phyloP scores from a whole-genome alignment of 2,888 invertebrate genomes.

The Acanthosepion esculentum region DNA sequence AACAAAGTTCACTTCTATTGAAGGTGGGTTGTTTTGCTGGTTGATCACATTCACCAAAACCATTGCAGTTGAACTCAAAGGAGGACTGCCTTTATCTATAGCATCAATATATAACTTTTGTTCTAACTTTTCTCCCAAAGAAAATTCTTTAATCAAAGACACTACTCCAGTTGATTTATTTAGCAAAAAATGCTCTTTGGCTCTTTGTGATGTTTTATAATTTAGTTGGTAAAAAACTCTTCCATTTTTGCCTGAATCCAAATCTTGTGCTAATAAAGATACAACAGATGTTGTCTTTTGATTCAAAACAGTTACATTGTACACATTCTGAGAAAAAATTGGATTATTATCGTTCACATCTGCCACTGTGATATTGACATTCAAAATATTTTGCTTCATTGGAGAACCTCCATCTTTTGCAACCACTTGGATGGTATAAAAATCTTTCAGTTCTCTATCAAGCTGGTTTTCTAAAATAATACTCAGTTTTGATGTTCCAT shows the following conservation, averaged over 20 bases:
- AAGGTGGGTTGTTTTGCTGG: slow-evolving; percentile 35
- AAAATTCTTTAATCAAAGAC: not conserved
- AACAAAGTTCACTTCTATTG: not conserved
- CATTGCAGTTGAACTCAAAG: slow-evolving; percentile 59
- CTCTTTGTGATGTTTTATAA: not conserved
- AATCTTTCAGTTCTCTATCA: not conserved
- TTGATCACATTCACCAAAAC: slow-evolving; percentile 64
- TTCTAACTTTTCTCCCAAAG: not conserved
- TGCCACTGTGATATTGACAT: not conserved
- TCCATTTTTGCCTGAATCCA: slow-evolving; percentile 15
- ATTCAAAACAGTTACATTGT: not conserved
- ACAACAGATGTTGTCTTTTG: not conserved
- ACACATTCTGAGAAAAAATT: not conserved
- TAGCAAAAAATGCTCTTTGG: not conserved
- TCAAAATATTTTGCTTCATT: not conserved
- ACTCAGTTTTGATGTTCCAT: not conserved
- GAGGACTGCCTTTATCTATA: slow-evolving; percentile 61
- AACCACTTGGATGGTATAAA: not conserved
- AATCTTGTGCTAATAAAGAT: not conserved
- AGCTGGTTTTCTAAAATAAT: not conserved
- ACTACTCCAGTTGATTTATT: not conserved
- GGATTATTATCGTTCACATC: not conserved
- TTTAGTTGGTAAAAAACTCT: not conserved
- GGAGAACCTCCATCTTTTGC: not conserved
- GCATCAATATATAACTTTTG: slow-evolving; percentile 59